A percentile compares a stretch with the other conserved stretches of the same genome.
These are phyloP conservation scores for Nyctereutes procyonoides DNA, from an alignment of 2,113 vertebrate genomes.

Conservation along the genomic window DNA sequence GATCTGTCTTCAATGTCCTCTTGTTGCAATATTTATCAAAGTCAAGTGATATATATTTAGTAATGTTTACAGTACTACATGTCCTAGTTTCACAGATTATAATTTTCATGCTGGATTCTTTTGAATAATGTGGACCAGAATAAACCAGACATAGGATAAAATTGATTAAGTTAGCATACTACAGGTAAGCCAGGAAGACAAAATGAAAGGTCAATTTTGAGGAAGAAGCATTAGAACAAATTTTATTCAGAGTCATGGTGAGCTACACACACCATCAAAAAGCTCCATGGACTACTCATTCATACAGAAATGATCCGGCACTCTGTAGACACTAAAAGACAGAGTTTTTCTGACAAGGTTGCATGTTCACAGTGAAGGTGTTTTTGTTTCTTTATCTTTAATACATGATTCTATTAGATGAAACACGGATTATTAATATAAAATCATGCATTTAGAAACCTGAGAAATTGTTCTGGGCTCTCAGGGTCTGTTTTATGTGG, in stretches of 20 bases:
- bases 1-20: not conserved
- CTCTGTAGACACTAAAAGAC: not conserved
- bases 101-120: not conserved
- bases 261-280: not conserved
- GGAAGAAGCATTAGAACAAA: not conserved
- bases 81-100: not conserved
- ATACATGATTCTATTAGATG: not conserved
- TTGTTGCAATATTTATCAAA: not conserved
- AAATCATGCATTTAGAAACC: not conserved
- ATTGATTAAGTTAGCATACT: not conserved
- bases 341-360: not conserved
- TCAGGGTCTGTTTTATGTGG: not conserved
- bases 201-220: not conserved
- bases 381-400: not conserved
- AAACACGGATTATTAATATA: slow-evolving; percentile 4
- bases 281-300: not conserved
- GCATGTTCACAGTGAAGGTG: not conserved
- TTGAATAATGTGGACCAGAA: not conserved
- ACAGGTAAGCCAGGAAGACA: not conserved
- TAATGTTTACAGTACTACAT: not conserved
- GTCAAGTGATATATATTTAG: not conserved
- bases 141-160: not conserved
- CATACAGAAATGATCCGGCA: not conserved
- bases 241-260: not conserved
- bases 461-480: not conserved